Conservation (phyloP, 2,888 invertebrate genomes). For the Lasius platythorax region DNA sequence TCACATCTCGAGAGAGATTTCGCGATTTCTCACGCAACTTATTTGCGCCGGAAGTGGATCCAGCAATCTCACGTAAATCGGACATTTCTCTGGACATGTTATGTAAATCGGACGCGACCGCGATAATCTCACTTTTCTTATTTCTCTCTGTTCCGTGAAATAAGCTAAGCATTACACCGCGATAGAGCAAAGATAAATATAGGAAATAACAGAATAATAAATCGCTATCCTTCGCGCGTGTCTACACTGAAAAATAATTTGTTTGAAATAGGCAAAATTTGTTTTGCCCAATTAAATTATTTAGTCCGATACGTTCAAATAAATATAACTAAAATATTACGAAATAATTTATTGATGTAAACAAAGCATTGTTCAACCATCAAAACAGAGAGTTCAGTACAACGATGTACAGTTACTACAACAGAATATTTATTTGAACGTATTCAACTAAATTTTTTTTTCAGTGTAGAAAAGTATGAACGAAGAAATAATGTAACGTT, state of each 20-base stretch:
- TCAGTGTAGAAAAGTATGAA: background rate
- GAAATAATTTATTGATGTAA: too few relatives aligned
- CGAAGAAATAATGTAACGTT: constrained; percentile 14
- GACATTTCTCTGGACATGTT: constrained; percentile 25
- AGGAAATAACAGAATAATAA: background rate
- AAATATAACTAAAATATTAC: too few relatives aligned
- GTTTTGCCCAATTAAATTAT: too few relatives aligned
- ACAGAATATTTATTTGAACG: too few relatives aligned
- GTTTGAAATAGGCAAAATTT: too few relatives aligned
- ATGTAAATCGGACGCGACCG: background rate
- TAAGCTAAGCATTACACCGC: background rate
- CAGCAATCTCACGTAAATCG: constrained; percentile 46
- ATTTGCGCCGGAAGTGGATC: constrained; percentile 41
- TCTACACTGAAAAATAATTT: background rate
- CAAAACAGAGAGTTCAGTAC: too few relatives aligned
- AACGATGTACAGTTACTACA: too few relatives aligned
- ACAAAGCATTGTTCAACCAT: too few relatives aligned
- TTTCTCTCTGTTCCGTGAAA: background rate
- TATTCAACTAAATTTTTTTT: too few relatives aligned
- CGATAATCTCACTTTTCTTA: background rate
- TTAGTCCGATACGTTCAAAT: too few relatives aligned
- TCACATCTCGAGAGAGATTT: constrained; percentile 25
- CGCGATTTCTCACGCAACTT: constrained; percentile 40
- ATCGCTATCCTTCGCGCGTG: background rate
- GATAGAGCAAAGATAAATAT: background rate